A percentile compares a stretch with the other conserved stretches of the same genome.
These are phyloP conservation scores for Spodoptera littoralis DNA, from an alignment of 2,888 invertebrate genomes.

Conservation along the genomic window DNA sequence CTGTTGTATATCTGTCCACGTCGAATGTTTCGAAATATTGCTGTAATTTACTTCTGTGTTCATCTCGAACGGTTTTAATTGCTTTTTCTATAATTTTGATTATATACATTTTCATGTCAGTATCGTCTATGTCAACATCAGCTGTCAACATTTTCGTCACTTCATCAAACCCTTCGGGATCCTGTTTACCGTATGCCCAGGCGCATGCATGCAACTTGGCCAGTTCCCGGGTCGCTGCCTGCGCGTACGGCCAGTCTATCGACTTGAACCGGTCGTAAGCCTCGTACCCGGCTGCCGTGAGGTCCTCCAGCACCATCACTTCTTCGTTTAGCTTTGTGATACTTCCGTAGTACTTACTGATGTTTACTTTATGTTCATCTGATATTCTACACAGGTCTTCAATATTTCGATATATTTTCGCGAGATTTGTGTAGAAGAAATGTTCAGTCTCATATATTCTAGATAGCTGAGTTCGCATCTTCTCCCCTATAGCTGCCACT, in stretches of 20 bases:
- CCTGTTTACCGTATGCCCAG: conserved; percentile 59
- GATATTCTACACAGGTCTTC: conserved; percentile 63
- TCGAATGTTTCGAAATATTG: conserved; percentile 47
- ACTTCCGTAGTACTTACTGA: conserved; percentile 69
- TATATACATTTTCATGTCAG: conserved; percentile 18
- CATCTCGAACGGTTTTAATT: conserved; percentile 51
- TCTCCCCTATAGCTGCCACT: conserved; percentile 66
- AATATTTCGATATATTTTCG: conserved; percentile 60
- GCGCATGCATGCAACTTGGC: conserved; percentile 81
- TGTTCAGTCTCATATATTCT: conserved; percentile 66
- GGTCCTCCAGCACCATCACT: conserved; percentile 73
- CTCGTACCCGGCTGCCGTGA: conserved; percentile 66
- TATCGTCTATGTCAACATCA: conserved; percentile 21
- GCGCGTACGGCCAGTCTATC: conserved; percentile 73
- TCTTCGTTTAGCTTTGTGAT: conserved; percentile 61
- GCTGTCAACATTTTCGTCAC: conserved; percentile 51
- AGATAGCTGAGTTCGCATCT: conserved; percentile 56
- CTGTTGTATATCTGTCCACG: conserved; percentile 34
- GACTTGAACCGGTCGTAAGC: conserved; percentile 67
- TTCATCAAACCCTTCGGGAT: conserved; percentile 69
- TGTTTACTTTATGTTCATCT: conserved; percentile 58
- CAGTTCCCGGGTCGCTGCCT: conserved; percentile 65
- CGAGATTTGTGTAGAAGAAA: conserved; percentile 66
- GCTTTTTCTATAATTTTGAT: conserved; percentile 38
- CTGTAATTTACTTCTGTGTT: conserved; percentile 57